These are phyloP conservation scores for Gortyna flavago DNA, from an alignment of 2,888 invertebrate species.

Conservation along the genomic window DNA sequence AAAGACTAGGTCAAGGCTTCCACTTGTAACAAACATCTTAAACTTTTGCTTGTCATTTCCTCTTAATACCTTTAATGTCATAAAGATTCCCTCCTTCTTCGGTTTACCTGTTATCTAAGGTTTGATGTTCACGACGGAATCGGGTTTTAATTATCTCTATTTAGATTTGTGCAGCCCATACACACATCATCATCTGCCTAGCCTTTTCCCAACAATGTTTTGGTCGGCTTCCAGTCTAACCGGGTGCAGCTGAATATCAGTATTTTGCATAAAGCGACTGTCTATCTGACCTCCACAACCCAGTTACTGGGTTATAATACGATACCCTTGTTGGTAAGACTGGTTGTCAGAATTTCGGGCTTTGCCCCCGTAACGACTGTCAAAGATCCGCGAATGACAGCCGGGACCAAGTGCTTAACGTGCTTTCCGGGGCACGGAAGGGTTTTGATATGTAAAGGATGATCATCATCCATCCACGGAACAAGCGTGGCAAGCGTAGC, in stretches of 20 bases:
- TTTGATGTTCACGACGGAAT: neutral
- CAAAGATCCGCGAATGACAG: neutral
- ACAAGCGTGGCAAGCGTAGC: neutral
- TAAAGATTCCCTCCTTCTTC: neutral
- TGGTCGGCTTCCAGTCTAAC: neutral
- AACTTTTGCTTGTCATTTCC: neutral
- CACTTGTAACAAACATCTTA: neutral
- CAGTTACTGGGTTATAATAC: neutral
- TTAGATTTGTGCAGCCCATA: too few species aligned
- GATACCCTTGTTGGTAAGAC: neutral
- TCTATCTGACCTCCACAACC: neutral
- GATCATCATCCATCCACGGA: neutral
- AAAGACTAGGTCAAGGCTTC: conserved; percentile 34
- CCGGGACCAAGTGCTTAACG: neutral
- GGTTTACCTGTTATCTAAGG: neutral
- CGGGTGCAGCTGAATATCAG: neutral
- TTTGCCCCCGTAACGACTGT: neutral
- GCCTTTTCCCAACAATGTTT: neutral
- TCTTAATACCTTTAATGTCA: neutral
- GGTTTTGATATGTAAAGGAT: neutral
- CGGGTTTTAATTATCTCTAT: too few species aligned
- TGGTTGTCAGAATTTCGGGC: neutral
- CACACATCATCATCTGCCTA: neutral
- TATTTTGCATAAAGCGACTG: neutral
- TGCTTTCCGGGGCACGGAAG: neutral